A percentile compares a stretch with the other conserved stretches of the same genome.
Evolutionary conservation across 2,797 vertebrate species (phyloP).

Genomic region (Acropternis orthonyx): DNA sequence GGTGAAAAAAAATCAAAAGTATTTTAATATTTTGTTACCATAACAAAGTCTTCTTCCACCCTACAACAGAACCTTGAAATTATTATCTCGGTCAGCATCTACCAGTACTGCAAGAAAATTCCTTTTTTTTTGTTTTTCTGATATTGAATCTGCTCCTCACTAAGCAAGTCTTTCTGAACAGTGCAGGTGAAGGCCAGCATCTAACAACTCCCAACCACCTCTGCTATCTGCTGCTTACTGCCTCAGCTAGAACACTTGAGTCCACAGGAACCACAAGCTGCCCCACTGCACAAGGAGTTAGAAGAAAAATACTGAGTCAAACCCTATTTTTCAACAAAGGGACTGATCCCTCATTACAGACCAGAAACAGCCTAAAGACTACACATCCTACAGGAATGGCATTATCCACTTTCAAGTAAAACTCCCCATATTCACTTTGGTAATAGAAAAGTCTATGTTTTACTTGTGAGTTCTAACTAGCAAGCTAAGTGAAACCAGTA

Average conservation of each 20-base stretch:
- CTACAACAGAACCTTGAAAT: not conserved
- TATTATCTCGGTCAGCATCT: not conserved
- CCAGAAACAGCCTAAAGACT: not conserved
- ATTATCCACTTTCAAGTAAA: not conserved
- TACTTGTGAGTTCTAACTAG: not conserved
- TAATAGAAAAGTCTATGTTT: not conserved
- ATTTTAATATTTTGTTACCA: not conserved
- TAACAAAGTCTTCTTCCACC: not conserved
- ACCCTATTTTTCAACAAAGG: not conserved
- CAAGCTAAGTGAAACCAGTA: not conserved
- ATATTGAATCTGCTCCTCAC: not conserved
- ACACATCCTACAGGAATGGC: not conserved
- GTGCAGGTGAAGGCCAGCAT: not conserved
- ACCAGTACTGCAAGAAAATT: not conserved
- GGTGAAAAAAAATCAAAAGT: not conserved
- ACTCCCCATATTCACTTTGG: not conserved
- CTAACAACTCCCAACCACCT: not conserved
- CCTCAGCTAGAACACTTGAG: not conserved
- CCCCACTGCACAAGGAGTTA: not conserved
- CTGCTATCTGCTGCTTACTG: not conserved
- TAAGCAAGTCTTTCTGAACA: not conserved
- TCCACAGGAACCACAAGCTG: not conserved
- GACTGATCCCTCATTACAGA: not conserved
- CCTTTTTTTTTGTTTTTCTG: not conserved
- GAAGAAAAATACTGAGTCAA: not conserved